Evolutionary conservation across 2,113 vertebrate species (phyloP).

Genomic region (Sceloporus tristichus): DNA sequence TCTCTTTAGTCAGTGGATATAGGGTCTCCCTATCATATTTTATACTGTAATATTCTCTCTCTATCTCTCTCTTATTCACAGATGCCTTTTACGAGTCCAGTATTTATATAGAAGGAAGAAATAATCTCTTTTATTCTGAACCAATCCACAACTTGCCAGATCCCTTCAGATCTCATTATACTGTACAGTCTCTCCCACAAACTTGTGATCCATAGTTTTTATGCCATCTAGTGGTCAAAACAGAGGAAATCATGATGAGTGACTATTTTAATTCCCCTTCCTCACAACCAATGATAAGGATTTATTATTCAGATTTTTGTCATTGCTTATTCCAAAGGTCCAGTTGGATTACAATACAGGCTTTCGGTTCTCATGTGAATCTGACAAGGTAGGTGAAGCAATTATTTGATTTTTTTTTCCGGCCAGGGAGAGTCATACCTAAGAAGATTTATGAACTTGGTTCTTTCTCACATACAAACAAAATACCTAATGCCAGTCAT

Average conservation of each 20-base stretch:
- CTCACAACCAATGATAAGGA: not conserved
- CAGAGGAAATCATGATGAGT: not conserved
- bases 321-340: not conserved
- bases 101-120: no score
- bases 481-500: not conserved
- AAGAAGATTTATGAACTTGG: not conserved
- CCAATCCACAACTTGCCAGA: not conserved
- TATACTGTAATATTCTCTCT: not conserved
- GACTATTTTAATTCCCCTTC: slow-evolving; percentile 11
- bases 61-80: not conserved
- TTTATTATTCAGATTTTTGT: not conserved
- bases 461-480: not conserved
- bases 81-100: not conserved
- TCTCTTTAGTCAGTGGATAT: not conserved
- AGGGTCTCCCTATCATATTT: not conserved
- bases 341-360: not conserved
- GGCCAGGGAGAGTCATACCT: not conserved
- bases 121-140: not conserved
- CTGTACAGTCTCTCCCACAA: not conserved
- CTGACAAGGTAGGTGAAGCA: not conserved
- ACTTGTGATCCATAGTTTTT: slow-evolving; percentile 55
- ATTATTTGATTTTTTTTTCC: not conserved
- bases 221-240: slow-evolving; percentile 72
- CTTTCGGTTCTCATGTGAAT: not conserved
- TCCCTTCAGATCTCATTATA: not conserved